Conservation (phyloP, 1,140 invertebrate genomes). For the Pissodes strobi region DNA sequence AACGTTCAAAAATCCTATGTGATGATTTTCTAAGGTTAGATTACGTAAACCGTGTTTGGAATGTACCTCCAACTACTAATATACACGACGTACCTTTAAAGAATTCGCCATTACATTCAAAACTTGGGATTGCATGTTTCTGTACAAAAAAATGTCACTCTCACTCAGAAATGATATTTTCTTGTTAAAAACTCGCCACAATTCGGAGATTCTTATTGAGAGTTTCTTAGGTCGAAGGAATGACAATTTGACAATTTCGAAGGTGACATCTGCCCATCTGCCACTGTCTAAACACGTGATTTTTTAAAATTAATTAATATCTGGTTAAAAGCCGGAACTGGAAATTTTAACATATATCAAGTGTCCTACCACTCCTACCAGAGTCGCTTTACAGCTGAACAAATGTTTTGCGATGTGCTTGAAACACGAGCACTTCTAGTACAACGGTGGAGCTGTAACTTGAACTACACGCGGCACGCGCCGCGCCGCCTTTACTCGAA, state of each 20-base stretch:
- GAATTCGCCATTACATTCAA: constrained; percentile 39
- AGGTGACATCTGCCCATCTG: constrained; percentile 8
- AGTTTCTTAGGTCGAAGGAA: constrained; percentile 4
- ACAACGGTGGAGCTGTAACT: too few relatives aligned
- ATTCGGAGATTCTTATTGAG: background rate
- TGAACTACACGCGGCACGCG: too few relatives aligned
- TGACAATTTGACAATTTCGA: constrained; percentile 8
- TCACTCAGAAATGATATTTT: background rate
- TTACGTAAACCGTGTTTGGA: constrained; percentile 48
- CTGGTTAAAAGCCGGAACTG: too few relatives aligned
- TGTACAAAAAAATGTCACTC: background rate
- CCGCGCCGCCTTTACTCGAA: too few relatives aligned
- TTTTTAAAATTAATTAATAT: too few relatives aligned
- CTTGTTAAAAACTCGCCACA: background rate
- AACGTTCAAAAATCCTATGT: background rate
- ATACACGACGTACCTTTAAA: constrained; percentile 35
- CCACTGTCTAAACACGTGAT: constrained; percentile 14
- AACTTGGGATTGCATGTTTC: constrained; percentile 39
- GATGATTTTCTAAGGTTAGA: constrained; percentile 43
- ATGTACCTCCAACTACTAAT: too few relatives aligned
- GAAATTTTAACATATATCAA: too few relatives aligned
- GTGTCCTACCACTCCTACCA: too few relatives aligned
- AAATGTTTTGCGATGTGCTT: too few relatives aligned
- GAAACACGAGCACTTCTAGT: too few relatives aligned
- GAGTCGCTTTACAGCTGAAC: too few relatives aligned